Base-by-base conservation (phyloP, 2,888 invertebrate species). In the Megaustenia siamemsis region DNA sequence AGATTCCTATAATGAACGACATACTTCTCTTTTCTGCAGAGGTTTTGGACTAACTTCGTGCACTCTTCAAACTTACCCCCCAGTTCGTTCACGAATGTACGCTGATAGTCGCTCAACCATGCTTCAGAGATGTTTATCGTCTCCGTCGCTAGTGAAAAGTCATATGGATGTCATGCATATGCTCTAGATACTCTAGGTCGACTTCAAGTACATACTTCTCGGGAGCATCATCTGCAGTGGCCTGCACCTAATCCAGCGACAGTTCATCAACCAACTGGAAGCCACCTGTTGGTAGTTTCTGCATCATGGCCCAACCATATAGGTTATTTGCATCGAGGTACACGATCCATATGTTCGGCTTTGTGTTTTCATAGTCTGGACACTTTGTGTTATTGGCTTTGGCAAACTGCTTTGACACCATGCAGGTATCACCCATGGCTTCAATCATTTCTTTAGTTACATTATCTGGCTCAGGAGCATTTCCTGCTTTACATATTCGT, bases 1-100 rank as follows among this genome's bases (percentile, higher is more conserved):
- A 94, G 87, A 77, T 89, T 91, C 28, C 88, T 49, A 86, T 93
- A 92, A 86, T 93, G 91, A 28, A 93, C 88, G 0, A 93, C 79
- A 79, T 79, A 79, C 32, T 78, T 79, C 21, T 79, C 15, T 78
- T 78, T 78, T 40, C 60, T 35, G 10, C 40, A n/a, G 4, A 56
- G 38, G 40, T 60, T 78, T 56, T 40, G 40, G 32, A 80, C 35
- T 40, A 80, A 53, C n/a, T n/a, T n/a, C n/a, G n/a, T n/a, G n/a
- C n/a, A n/a, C n/a, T n/a, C n/a, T n/a, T n/a, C n/a, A n/a, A n/a
- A n/a, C n/a, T n/a, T n/a, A n/a, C n/a, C n/a, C n/a, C n/a, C n/a
- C n/a, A n/a, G n/a, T n/a, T n/a, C n/a, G n/a, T n/a, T n/a, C n/a
- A n/a, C n/a, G n/a, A n/a, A n/a, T n/a, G n/a, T n/a, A n/a, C 12